Base-by-base conservation (phyloP, 2,113 vertebrate species). In the human region DNA sequence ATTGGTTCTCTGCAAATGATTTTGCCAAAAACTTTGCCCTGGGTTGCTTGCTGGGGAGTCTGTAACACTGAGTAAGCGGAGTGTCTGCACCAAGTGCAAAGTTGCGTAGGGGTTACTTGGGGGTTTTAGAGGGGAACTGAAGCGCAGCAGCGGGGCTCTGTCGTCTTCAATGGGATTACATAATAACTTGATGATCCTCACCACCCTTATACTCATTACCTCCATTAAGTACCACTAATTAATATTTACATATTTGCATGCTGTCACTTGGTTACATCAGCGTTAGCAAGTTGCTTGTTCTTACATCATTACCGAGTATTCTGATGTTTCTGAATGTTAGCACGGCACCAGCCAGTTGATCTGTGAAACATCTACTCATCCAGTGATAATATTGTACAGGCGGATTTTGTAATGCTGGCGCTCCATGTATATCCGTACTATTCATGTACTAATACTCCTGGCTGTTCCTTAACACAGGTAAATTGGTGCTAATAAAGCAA, bases 371-470 rank as follows among this genome's bases (percentile, higher is more conserved):
- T 35, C 10, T 11, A 48, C 48, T 90, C n/a, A 8, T 59, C 35
- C 14, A 27, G 43, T 38, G 76, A 80, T 64, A 27, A 9, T 35
- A 32, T 25, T 9, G 25, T 81, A 30, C 20, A 20, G 18, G 76
- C 3, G 32, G 64, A 40, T 38, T 72, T 38, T 23, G 23, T 10
- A 45, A 40, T 3, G 27, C 61, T 18, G 25, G 35, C 66, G 10
- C 35, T 72, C 10, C 40, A 2, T 25, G 6, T 3, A 0, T 14
- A 32, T 12, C 3, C 16, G 0, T 11, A 32, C 18, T 8, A 43
- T 32, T 59, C 50, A 45, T n/a, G 23, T 45, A 3, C 22, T 23
- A 2, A 23, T 35, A n/a, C 16, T 55, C 16, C 10, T 11, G 22
- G 8, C 3, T 20, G 10, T 27, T 50, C 23, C 50, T 43, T 27